Percentiles rank a stretch among this genome's conserved stretches.
These are phyloP conservation scores for Poeciliopsis turrubarensis DNA, from an alignment of 2,113 vertebrate genomes.

Conservation along the genomic window DNA sequence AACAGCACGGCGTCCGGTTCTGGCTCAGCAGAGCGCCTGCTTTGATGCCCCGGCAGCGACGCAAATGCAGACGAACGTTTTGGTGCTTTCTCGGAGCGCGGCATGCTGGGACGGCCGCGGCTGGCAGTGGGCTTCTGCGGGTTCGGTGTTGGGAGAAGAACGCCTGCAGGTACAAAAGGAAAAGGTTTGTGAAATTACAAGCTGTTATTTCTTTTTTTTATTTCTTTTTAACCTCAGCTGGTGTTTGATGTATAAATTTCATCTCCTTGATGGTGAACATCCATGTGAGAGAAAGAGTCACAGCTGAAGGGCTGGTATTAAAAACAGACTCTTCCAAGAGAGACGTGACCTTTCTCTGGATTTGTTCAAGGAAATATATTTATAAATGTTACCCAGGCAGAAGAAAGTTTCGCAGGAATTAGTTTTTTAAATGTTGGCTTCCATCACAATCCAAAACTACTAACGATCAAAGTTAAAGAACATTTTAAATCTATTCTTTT, in stretches of 20 bases:
- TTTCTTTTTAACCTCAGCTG: slow-evolving; percentile 8
- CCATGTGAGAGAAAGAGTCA: slow-evolving; percentile 10
- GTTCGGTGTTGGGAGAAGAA: slow-evolving; percentile 46
- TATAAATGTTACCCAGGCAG: slow-evolving; percentile 21
- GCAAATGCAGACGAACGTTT: slow-evolving; percentile 50
- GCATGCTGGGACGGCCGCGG: slow-evolving; percentile 59
- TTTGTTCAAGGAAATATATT: slow-evolving; percentile 6
- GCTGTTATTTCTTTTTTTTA: not conserved
- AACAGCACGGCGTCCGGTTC: slow-evolving; percentile 77
- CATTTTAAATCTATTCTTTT: not conserved
- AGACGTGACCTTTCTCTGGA: slow-evolving; percentile 20
- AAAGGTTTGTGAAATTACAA: slow-evolving; percentile 39
- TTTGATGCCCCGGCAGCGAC: slow-evolving; percentile 55
- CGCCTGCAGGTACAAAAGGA: slow-evolving; percentile 51
- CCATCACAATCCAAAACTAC: not conserved
- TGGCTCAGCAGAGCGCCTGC: slow-evolving; percentile 60
- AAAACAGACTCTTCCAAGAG: slow-evolving; percentile 15
- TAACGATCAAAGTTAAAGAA: not conserved
- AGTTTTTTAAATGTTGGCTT: not conserved
- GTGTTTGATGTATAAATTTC: slow-evolving; percentile 19
- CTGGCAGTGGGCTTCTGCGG: slow-evolving; percentile 48
- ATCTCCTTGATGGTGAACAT: slow-evolving; percentile 1
- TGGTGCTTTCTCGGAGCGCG: slow-evolving; percentile 48
- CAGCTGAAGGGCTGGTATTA: slow-evolving; percentile 12
- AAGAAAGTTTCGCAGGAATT: slow-evolving; percentile 1